phyloP scores from a whole-genome alignment of 2,113 vertebrate genomes.

The Pomatostomus ruficeps region DNA sequence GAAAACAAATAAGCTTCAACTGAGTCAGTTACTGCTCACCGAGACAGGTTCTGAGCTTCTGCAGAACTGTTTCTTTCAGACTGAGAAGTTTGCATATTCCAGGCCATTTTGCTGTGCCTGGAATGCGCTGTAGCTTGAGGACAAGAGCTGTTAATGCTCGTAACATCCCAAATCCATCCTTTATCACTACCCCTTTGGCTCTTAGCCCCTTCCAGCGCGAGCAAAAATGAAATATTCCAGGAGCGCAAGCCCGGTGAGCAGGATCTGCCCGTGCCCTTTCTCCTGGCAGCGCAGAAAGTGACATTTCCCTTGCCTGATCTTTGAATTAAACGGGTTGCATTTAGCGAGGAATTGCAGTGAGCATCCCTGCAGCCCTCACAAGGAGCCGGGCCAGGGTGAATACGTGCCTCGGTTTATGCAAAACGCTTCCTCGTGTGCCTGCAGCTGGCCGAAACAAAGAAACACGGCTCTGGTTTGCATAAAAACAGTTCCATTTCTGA shows the following conservation, averaged over 20 bases:
- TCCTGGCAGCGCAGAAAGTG: neutral
- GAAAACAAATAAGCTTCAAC: neutral
- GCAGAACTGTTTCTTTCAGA: neutral
- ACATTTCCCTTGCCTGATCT: neutral
- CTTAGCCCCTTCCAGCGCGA: neutral
- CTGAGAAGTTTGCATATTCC: neutral
- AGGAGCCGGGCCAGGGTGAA: neutral
- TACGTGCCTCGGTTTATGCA: neutral
- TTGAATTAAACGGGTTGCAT: neutral
- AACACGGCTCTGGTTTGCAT: neutral
- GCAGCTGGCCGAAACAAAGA: neutral
- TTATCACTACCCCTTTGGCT: neutral
- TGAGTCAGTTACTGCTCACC: neutral
- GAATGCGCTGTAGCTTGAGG: neutral
- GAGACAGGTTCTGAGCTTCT: neutral
- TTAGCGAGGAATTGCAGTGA: neutral
- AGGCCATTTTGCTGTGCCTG: neutral
- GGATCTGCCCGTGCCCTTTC: neutral
- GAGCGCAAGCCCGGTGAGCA: neutral
- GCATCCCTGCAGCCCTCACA: neutral
- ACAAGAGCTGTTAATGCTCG: neutral
- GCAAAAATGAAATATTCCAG: neutral
- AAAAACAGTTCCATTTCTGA: neutral
- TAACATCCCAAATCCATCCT: neutral
- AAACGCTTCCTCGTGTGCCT: fast-evolving